Percentiles rank a stretch among this genome's conserved stretches.
Evolutionary conservation across 23 tunicate species (phyloP).

Genomic region (Botrylloides violaceus): DNA sequence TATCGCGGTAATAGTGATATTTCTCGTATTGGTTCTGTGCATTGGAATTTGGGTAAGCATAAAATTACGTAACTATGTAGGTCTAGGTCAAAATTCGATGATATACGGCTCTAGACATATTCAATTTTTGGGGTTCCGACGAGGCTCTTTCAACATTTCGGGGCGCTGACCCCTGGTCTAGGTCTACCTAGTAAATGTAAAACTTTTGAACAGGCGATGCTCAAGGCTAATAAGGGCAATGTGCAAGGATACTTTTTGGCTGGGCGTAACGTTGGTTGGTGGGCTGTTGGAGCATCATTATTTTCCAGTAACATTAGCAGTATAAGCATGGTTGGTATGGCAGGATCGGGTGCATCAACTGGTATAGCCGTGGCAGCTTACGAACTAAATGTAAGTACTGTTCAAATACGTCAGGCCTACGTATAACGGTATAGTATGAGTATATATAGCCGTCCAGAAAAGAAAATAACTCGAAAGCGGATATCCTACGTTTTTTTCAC

Average conservation of each 20-base stretch:
- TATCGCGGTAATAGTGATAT: conserved; percentile 15
- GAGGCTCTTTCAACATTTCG: too few relatives aligned
- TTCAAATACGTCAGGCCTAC: too few relatives aligned
- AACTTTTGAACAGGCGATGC: conserved; percentile 15
- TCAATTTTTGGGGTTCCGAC: too few relatives aligned
- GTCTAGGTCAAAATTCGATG: too few relatives aligned
- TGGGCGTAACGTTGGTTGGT: conserved; percentile 20
- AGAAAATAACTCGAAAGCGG: too few relatives aligned
- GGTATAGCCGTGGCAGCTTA: conserved; percentile 32
- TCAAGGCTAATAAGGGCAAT: conserved; percentile 16
- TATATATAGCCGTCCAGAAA: too few relatives aligned
- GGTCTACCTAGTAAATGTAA: too few relatives aligned
- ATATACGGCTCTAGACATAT: too few relatives aligned
- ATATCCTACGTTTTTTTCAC: too few relatives aligned
- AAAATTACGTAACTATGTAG: too few relatives aligned
- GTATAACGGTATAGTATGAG: too few relatives aligned
- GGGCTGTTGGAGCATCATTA: conserved; percentile 28
- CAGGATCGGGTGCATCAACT: conserved; percentile 37
- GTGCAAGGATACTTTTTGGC: conserved; percentile 26
- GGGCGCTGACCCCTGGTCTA: too few relatives aligned
- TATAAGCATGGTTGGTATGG: conserved; percentile 21
- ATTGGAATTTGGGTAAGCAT: conserved; percentile 23
- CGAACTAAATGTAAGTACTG: conserved; percentile 21
- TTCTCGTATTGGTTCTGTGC: background rate
- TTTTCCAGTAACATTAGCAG: conserved; percentile 28